These are phyloP conservation scores for Lottia gigantea DNA, from an alignment of 2,888 invertebrate genomes.

Conservation along the genomic window DNA sequence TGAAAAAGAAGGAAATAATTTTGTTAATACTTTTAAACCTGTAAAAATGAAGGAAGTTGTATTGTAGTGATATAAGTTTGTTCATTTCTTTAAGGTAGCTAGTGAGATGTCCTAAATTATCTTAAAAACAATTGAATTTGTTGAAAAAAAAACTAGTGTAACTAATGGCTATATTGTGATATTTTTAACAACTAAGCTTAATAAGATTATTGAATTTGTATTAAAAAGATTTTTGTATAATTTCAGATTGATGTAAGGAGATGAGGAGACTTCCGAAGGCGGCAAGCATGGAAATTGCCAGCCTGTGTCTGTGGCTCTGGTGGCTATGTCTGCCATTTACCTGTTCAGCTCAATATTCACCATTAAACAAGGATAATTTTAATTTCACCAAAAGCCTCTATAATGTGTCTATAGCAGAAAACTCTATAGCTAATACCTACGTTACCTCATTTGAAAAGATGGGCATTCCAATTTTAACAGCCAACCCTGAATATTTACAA, in stretches of 20 bases:
- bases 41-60: no score
- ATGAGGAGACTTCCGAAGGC: not conserved
- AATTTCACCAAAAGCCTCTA: slow-evolving; percentile 59
- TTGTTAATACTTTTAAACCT: no score
- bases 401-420: slow-evolving; percentile 62
- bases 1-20: no score
- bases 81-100: no score
- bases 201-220: no score
- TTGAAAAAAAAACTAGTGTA: no score
- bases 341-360: not conserved
- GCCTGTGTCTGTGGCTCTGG: not conserved
- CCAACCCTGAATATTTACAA: slow-evolving; percentile 41
- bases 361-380: slow-evolving; percentile 32
- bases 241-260: slow-evolving; percentile 9
- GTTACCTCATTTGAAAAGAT: slow-evolving; percentile 78
- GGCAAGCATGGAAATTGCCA: not conserved
- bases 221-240: no score
- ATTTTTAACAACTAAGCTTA: no score
- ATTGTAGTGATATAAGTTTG: no score
- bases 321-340: not conserved
- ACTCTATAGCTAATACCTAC: slow-evolving; percentile 80
- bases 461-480: slow-evolving; percentile 77
- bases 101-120: no score
- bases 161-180: no score
- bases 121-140: no score